A percentile compares a stretch with the other conserved stretches of the same genome.
Conservation (phyloP, 2,797 vertebrate species). For the Perodicticus potto region DNA sequence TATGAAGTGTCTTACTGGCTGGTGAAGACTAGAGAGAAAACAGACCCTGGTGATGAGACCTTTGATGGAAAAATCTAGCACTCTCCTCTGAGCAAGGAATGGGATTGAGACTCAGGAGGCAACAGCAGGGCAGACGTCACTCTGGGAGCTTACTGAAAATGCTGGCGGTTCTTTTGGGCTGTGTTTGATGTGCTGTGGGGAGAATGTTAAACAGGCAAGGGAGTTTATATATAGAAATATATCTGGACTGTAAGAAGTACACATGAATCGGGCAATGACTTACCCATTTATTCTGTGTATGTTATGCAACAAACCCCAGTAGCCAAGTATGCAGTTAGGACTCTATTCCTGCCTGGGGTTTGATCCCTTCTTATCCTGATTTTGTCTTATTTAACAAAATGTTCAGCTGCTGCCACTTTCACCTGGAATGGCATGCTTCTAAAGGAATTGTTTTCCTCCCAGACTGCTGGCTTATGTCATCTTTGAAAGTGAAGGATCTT, state of each 20-base stretch:
- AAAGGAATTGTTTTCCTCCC: conserved; percentile 36
- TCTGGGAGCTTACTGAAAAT: neutral
- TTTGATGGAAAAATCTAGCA: conserved; percentile 39
- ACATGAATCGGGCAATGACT: neutral
- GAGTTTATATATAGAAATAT: neutral
- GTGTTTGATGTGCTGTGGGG: neutral
- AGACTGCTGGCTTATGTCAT: conserved; percentile 70
- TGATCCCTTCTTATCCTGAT: neutral
- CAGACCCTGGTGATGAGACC: neutral
- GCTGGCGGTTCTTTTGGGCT: neutral
- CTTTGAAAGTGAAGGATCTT: conserved; percentile 48
- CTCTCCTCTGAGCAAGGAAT: neutral
- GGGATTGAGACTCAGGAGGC: neutral
- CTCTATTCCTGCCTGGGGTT: neutral
- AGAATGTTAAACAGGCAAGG: neutral
- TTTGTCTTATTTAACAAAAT: conserved; percentile 47
- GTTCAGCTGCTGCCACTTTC: neutral
- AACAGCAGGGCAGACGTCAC: neutral
- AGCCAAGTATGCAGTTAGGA: neutral
- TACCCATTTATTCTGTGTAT: neutral
- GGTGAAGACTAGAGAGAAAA: neutral
- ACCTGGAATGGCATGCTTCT: conserved; percentile 18
- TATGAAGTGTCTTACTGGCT: neutral
- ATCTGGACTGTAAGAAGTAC: neutral
- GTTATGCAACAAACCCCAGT: neutral